phyloP scores from a whole-genome alignment of 1,140 invertebrate species.

The Orius laevigatus region DNA sequence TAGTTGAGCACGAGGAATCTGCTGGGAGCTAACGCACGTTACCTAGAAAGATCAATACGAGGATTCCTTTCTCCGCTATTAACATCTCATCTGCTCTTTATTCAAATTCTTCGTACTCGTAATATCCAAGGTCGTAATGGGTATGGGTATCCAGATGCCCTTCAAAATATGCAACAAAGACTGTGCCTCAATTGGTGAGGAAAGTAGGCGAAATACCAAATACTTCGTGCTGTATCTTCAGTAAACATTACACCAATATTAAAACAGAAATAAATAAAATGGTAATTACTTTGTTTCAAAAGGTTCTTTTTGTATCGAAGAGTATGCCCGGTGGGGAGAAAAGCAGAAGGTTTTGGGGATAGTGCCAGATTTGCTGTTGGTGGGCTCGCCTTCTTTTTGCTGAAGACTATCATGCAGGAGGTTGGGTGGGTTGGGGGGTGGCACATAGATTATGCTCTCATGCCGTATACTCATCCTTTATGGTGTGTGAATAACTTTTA shows the following conservation, averaged over 20 bases:
- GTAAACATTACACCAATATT: slow-evolving; percentile 52
- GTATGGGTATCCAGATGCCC: slow-evolving; percentile 89
- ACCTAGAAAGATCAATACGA: slow-evolving; percentile 90
- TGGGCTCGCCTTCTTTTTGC: slow-evolving; percentile 95
- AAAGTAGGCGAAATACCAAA: slow-evolving; percentile 96
- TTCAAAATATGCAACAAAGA: slow-evolving; percentile 91
- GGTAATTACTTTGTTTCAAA: slow-evolving; percentile 54
- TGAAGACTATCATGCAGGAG: slow-evolving; percentile 94
- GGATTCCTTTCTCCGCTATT: slow-evolving; percentile 94
- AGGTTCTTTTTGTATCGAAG: slow-evolving; percentile 91
- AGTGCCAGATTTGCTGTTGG: too few species aligned
- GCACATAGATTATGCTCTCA: slow-evolving; percentile 94
- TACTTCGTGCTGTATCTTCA: slow-evolving; percentile 84
- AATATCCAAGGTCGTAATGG: slow-evolving; percentile 92
- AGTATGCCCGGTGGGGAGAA: slow-evolving; percentile 87
- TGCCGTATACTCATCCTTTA: slow-evolving; percentile 97
- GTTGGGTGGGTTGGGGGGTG: too few species aligned
- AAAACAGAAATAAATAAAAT: not conserved
- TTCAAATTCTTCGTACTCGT: slow-evolving; percentile 91
- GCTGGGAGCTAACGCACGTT: slow-evolving; percentile 98
- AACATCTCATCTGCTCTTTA: slow-evolving; percentile 92
- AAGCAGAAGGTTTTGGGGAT: slow-evolving; percentile 88
- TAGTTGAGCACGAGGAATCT: slow-evolving; percentile 89
- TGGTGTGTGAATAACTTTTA: slow-evolving; percentile 87
- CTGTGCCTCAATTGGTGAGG: slow-evolving; percentile 83